phyloP scores from a whole-genome alignment of 2,888 invertebrate species.

The Tipula vernalis region DNA sequence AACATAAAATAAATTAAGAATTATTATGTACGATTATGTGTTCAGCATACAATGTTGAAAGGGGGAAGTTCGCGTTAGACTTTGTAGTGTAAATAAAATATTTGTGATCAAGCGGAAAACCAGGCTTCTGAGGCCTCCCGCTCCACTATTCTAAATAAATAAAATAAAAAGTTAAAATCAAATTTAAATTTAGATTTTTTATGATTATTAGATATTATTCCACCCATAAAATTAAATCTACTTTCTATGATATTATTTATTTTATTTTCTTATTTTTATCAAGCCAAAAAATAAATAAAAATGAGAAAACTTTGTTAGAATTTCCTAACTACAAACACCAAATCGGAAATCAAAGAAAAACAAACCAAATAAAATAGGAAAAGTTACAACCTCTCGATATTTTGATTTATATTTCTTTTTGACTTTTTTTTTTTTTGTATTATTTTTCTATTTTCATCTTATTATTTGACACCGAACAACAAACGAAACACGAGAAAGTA shows the following conservation, averaged over 20 bases:
- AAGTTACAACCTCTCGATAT: not conserved
- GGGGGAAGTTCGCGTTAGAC: too few relatives aligned
- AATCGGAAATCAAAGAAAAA: slow-evolving; percentile 9
- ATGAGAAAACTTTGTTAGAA: not conserved
- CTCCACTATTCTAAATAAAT: not conserved
- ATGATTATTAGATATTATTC: slow-evolving; percentile 4
- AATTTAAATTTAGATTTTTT: not conserved
- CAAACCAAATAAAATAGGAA: not conserved
- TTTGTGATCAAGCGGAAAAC: not conserved
- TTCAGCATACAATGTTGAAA: too few relatives aligned
- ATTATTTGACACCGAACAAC: not conserved
- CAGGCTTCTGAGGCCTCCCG: not conserved
- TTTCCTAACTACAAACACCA: not conserved
- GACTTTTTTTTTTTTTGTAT: not conserved
- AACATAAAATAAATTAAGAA: too few relatives aligned
- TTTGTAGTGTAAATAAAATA: too few relatives aligned
- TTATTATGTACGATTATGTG: too few relatives aligned
- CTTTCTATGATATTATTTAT: not conserved
- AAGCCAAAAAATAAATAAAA: not conserved
- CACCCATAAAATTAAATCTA: not conserved
- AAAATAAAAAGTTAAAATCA: not conserved
- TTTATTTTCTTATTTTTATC: not conserved
- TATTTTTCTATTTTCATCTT: not conserved
- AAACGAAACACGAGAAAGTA: not conserved
- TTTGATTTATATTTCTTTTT: slow-evolving; percentile 7